phyloP scores from a whole-genome alignment of 2,888 invertebrate species.

The Cistogaster globosa region DNA sequence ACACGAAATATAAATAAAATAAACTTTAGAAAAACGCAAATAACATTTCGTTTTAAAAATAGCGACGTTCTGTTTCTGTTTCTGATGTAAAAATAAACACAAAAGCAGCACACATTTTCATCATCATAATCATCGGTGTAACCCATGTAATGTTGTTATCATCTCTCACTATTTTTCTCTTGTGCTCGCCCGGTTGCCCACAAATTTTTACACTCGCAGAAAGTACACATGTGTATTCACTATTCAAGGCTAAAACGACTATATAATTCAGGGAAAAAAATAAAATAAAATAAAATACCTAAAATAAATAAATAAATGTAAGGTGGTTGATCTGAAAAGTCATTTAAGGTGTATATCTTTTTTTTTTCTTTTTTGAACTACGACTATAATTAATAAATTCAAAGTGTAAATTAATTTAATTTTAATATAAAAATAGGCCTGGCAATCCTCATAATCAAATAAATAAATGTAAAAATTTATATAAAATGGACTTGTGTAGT shows the following conservation, averaged over 20 bases:
- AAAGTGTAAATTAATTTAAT: too few species aligned
- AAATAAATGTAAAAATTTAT: too few species aligned
- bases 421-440: too few species aligned
- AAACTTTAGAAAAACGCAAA: conserved; percentile 70
- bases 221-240: conserved; percentile 26
- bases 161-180: conserved; percentile 14
- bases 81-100: conserved; percentile 57
- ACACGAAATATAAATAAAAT: conserved; percentile 45
- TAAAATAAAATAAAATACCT: conserved; percentile 11
- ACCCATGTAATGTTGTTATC: conserved; percentile 48
- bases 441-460: too few species aligned
- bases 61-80: conserved; percentile 46
- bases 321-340: conserved; percentile 52
- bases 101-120: conserved; percentile 54
- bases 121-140: conserved; percentile 41
- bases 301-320: conserved; percentile 3
- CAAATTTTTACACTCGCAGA: conserved; percentile 32
- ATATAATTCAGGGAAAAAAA: conserved; percentile 16
- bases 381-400: background rate
- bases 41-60: conserved; percentile 66
- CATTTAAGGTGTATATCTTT: background rate
- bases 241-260: conserved; percentile 54
- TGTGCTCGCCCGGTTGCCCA: conserved; percentile 1
- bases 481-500: too few species aligned
- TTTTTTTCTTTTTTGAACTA: background rate